A percentile compares a stretch with the other conserved stretches of the same genome.
phyloP scores from a whole-genome alignment of 2,888 invertebrate species.

The Rapana venosa region DNA sequence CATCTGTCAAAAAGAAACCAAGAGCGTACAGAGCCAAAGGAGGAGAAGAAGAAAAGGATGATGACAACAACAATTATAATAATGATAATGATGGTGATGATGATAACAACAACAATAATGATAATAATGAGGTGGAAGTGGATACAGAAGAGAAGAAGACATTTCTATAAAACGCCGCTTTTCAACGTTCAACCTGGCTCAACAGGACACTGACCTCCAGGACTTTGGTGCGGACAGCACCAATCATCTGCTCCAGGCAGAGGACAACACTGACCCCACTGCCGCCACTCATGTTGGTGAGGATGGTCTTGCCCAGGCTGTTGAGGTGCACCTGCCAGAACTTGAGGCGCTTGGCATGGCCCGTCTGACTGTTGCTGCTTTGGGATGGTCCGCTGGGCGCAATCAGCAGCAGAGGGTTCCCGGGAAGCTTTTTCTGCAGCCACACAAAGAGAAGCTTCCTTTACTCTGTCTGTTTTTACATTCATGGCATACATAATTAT shows the following conservation, averaged over 20 bases:
- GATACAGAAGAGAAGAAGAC: too few species aligned
- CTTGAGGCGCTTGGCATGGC: constrained; percentile 81
- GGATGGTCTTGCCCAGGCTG: constrained; percentile 82
- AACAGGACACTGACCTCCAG: constrained; percentile 80
- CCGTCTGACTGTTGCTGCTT: constrained; percentile 46
- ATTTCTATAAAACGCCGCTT: too few species aligned
- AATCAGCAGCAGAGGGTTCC: constrained; percentile 80
- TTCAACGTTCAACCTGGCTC: too few species aligned
- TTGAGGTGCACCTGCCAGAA: constrained; percentile 86
- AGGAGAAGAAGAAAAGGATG: too few species aligned
- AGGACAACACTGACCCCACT: constrained; percentile 71
- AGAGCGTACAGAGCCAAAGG: too few species aligned
- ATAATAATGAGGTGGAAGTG: too few species aligned
- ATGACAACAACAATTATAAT: too few species aligned
- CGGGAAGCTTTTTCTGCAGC: constrained; percentile 83
- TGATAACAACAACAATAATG: too few species aligned
- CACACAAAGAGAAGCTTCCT: neutral
- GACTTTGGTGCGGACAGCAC: constrained; percentile 84
- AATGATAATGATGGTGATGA: too few species aligned
- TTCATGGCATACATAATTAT: too few species aligned
- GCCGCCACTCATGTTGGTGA: constrained; percentile 78
- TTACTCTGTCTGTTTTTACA: too few species aligned
- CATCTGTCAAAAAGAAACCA: too few species aligned
- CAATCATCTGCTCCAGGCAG: constrained; percentile 79
- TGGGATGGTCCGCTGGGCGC: constrained; percentile 77